Base-by-base conservation (phyloP, 2,888 invertebrate species). In the Odontocolon sp. region DNA sequence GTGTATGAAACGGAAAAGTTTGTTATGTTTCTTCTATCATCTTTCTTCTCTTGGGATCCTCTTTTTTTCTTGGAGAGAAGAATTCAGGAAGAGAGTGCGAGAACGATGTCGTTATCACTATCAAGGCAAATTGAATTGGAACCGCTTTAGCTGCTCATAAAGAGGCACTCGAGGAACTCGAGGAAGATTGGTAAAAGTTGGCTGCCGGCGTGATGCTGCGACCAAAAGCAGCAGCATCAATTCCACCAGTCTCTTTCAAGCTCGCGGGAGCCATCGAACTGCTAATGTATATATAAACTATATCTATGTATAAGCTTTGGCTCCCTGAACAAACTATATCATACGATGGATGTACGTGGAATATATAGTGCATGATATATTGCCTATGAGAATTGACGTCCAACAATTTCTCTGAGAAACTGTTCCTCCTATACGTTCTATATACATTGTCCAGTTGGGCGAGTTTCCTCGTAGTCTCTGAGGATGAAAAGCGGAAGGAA, bases 131-230 rank as follows among this genome's bases (percentile, higher is more conserved):
- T 70, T 70, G 69, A 70, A 70, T 70, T 70, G 69, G 52, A 21
- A 70, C 69, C 52, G 69, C 69, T 70, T 70, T 61, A 70, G 69
- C 69, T 70, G 61, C 50, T 70, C 69, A 70, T 70, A 61, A 70
- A 70, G 69, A 61, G 69, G 69, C 69, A 70, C 69, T 70, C 61
- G 69, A 70, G 52, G 59, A 70, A 52, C 69, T 70, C 69, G 50
- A 52, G 9, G 61, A 70, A 70, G 69, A 70, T 70, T 70, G 69
- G 69, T 70, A 70, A 70, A 70, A 70, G 69, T 70, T 70, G 16
- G 69, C 52, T 40, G 40, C 50, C 45, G 40, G 18, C 28, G 14
- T 14, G 38, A 23, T 38, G 18, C 42, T 8, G 57, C 57, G 28
- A 59, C 42, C 16, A n/a, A 21, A 5, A 50, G 38, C 18, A 3